Percentiles rank a stretch among this genome's conserved stretches.
phyloP scores from a whole-genome alignment of 2,888 invertebrate species.

The Spilosoma lubricipeda region DNA sequence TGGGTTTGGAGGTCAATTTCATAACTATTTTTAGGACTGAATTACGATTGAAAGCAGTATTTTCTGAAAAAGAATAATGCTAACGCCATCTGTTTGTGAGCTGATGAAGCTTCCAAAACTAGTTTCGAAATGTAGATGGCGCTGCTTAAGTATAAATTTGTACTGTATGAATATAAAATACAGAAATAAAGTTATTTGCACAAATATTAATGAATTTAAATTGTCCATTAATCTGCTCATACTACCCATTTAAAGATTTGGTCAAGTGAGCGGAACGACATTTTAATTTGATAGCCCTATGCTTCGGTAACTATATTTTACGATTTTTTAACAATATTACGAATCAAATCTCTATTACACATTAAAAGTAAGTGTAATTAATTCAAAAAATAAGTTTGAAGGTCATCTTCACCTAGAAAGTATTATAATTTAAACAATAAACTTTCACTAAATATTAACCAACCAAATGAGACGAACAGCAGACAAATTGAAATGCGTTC shows the following conservation, averaged over 20 bases:
- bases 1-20: not conserved
- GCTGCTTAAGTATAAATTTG: not conserved
- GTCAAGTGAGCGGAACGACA: not conserved
- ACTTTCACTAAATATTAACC: not conserved
- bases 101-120: not conserved
- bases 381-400: not conserved
- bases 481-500: conserved; percentile 16
- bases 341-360: not conserved
- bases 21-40: not conserved
- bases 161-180: not conserved
- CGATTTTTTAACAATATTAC: not conserved
- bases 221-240: not conserved
- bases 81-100: not conserved
- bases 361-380: not conserved
- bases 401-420: not conserved
- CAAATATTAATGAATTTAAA: no score
- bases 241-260: not conserved
- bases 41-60: not conserved
- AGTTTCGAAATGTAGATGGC: conserved; percentile 24
- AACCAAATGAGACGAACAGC: conserved; percentile 6
- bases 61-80: not conserved
- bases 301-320: conserved; percentile 9
- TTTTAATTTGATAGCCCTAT: conserved; percentile 7
- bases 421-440: not conserved
- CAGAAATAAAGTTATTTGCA: no score